Base-by-base conservation (phyloP, 1,140 invertebrate species). In the Penaeus chinensis region DNA sequence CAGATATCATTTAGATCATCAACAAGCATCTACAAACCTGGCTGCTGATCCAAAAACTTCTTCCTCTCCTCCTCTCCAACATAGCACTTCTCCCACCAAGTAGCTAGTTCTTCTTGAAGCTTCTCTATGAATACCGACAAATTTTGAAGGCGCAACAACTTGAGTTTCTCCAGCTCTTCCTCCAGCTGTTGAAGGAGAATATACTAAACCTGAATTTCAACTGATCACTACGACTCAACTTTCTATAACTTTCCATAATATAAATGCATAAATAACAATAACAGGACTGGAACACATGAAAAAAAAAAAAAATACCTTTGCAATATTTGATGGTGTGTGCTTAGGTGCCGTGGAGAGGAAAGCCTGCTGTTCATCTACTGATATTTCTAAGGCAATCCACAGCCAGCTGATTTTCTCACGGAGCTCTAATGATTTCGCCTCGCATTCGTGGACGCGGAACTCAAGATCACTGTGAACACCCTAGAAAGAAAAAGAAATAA, bases 31-130 rank as follows among this genome's bases (percentile, higher is more conserved):
- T 22, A 42, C 80, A 16, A 37, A 87, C 86, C 86, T 66, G 66
- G n/a, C 10, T 47, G 62, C 27, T 77, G 47, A 13, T 65, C 61
- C 20, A 24, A 18, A 32, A 87, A 20, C 65, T 37, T 47, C 24
- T 94, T 93, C 27, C 94, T 92, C 89, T 96, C 93, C 62, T 93
- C 91, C 76, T 93, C 92, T 63, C 94, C 94, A 90, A 94, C 95
- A 91, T 94, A 94, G 82, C 96, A 95, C 90, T 94, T 94, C 84
- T 96, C 94, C 96, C 96, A 97, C 92, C 95, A 94, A 78, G 94
- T 91, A 81, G 92, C 91, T 13, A 97, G 93, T 91, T 97, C 95
- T 2, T 92, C 91, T 8, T 96, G 93, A 2, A 96, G 91, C 91
- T 95, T 95, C 1, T 94, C 94, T 47, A 97, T 93, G 91, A 96